Base-by-base conservation (phyloP, 2,797 vertebrate species). In the Protosalanx chinensis region DNA sequence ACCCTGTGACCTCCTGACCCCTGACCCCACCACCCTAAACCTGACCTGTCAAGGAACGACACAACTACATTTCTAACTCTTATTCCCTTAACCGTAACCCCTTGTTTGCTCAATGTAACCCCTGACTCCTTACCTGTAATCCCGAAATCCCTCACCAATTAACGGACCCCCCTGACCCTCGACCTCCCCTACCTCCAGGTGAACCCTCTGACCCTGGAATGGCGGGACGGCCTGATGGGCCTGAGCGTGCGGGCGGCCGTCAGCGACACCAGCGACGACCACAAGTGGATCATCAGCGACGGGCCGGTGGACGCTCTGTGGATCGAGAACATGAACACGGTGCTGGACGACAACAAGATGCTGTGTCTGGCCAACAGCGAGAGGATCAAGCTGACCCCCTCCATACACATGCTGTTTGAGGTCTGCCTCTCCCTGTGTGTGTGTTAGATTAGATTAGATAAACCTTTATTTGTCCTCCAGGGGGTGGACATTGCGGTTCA, bases 291-390 rank as follows among this genome's bases (percentile, higher is more conserved):
- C 66, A 75, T 96, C 75, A 93, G 94, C 10, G 95, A 96, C 23
- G 95, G 95, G 1, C 95, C 95, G 0, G 95, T 96, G 30, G 95
- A 96, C 10, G 95, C 94, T 3, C 85, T 96, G 68, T 96, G 95
- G 95, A 96, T 96, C 37, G 95, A 96, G 90, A 96, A 96, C 74
- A 93, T 96, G 93, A 96, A 96, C 80, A 96, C 95, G 0, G 95
- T 96, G 30, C 77, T 96, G 85, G 95, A 96, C 62, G 95, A 96
- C 82, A 96, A 96, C 84, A 96, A 96, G 86, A 96, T 95, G 95
- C 93, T 96, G 63, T 96, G 95, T 74, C 84, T 96, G 84, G 95
- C 95, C 10, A 97, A 96, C 85, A 94, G 95, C 72, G 95, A 96
- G 80, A 86, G 95, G 75, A 96, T 97, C 87, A 97, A 96, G 82